These are phyloP conservation scores for Hypsopygia costalis DNA, from an alignment of 2,888 invertebrate species.

Conservation along the genomic window DNA sequence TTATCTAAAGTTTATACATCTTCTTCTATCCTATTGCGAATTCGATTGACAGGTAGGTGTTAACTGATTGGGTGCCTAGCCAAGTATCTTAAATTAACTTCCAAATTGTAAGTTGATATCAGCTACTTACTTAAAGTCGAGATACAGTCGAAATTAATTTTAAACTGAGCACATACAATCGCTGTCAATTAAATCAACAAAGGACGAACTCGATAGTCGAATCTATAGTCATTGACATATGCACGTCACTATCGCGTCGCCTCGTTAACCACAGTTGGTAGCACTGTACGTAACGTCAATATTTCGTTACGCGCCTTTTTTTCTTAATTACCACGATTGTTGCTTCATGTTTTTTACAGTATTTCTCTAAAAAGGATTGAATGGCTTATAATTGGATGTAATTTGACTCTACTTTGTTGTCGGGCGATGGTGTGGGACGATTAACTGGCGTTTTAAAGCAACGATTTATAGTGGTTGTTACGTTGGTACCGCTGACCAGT, in stretches of 20 bases:
- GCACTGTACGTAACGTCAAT: constrained; percentile 62
- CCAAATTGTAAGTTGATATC: background rate
- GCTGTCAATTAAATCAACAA: constrained; percentile 9
- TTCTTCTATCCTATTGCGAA: background rate
- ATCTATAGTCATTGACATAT: constrained; percentile 31
- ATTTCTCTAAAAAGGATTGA: constrained; percentile 69
- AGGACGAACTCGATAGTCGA: background rate
- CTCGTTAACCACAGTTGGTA: constrained; percentile 61
- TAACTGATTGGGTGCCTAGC: background rate
- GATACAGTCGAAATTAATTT: constrained; percentile 4
- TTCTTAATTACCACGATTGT: constrained; percentile 75
- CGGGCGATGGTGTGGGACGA: constrained; percentile 54
- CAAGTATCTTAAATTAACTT: background rate
- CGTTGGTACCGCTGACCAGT: constrained; percentile 53
- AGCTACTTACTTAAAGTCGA: background rate
- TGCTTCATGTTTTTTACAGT: constrained; percentile 57
- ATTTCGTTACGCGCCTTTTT: constrained; percentile 70
- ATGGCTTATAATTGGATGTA: constrained; percentile 78
- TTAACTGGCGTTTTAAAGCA: constrained; percentile 59
- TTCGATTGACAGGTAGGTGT: background rate
- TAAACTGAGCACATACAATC: constrained; percentile 2
- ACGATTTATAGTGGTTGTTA: constrained; percentile 57
- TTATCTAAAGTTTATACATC: too few relatives aligned
- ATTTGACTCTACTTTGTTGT: constrained; percentile 74
- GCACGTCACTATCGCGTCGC: constrained; percentile 42